Evolutionary conservation across 2,888 invertebrate species (phyloP).

Genomic region (Icerya purchasi): DNA sequence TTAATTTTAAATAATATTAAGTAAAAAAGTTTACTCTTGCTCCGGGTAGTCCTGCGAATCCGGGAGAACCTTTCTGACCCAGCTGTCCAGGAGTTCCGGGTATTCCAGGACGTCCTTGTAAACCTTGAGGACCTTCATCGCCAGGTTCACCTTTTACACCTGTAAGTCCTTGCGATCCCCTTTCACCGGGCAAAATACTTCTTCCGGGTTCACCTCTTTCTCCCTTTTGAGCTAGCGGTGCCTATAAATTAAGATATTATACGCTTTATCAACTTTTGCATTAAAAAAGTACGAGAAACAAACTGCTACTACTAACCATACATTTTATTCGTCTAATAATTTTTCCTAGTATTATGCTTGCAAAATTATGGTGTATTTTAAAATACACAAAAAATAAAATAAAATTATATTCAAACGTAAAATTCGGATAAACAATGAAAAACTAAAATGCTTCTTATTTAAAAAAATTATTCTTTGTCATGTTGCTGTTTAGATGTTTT

Average conservation of each 20-base stretch:
- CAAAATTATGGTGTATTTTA: neutral
- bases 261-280: neutral
- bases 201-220: constrained; percentile 21
- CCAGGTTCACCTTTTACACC: constrained; percentile 23
- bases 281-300: neutral
- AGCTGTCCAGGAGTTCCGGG: constrained; percentile 27
- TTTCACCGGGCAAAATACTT: constrained; percentile 19
- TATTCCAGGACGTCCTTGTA: constrained; percentile 27
- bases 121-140: constrained; percentile 21
- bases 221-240: constrained; percentile 19
- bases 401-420: constrained; percentile 3
- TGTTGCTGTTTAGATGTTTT: too few relatives aligned
- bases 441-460: too few relatives aligned
- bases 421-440: too few relatives aligned
- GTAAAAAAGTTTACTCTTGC: neutral
- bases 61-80: constrained; percentile 31
- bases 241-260: constrained; percentile 10
- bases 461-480: too few relatives aligned
- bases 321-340: too few relatives aligned
- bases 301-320: neutral
- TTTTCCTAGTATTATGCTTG: too few relatives aligned
- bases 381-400: neutral
- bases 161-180: constrained; percentile 17
- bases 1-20: neutral
- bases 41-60: constrained; percentile 23